A percentile compares a stretch with the other conserved stretches of the same genome.
These are phyloP conservation scores for Xiphophorus maculatus DNA, from an alignment of 2,113 vertebrate species.

Conservation along the genomic window DNA sequence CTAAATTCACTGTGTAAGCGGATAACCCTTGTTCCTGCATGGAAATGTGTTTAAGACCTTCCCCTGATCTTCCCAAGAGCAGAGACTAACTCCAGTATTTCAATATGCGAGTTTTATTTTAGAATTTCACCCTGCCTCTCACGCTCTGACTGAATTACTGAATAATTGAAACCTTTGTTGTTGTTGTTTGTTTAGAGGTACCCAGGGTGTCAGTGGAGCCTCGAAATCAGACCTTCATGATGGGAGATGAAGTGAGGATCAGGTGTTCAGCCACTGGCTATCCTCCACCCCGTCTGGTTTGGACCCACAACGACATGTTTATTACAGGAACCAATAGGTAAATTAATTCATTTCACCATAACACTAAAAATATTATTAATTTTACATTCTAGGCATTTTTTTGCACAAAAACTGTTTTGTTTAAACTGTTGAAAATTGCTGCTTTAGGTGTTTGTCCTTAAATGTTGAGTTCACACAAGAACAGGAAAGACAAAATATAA, in stretches of 20 bases:
- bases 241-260: slow-evolving; percentile 88
- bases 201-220: slow-evolving; percentile 88
- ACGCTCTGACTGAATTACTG: neutral
- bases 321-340: slow-evolving; percentile 89
- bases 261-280: slow-evolving; percentile 88
- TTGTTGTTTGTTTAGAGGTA: slow-evolving; percentile 75
- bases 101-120: neutral
- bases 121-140: neutral
- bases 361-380: neutral
- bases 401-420: neutral
- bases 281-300: slow-evolving; percentile 86
- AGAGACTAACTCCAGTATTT: neutral
- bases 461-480: too few relatives aligned
- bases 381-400: neutral
- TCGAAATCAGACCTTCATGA: slow-evolving; percentile 87
- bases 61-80: neutral
- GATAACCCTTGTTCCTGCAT: neutral
- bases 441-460: too few relatives aligned
- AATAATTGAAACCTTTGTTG: neutral
- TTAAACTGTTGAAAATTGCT: too few relatives aligned
- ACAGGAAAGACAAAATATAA: too few relatives aligned
- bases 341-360: neutral
- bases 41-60: neutral
- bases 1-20: neutral
- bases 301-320: slow-evolving; percentile 92